Evolutionary conservation across 2,888 invertebrate genomes (phyloP).

Genomic region (Microplitis deprimator): DNA sequence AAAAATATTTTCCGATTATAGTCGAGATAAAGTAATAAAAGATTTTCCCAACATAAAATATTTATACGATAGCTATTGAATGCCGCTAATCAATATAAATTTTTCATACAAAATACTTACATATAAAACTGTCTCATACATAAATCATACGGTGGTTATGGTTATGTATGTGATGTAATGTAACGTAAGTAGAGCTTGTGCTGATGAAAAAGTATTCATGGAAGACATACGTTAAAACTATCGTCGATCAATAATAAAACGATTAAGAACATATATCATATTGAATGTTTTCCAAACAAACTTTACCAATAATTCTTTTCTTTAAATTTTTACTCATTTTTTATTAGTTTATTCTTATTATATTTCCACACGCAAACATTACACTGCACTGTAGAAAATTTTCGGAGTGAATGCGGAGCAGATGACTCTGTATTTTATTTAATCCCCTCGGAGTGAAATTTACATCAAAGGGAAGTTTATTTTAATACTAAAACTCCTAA

Average conservation of each 20-base stretch:
- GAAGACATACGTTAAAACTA: background rate
- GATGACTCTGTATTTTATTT: no score
- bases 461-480: no score
- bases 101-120: background rate
- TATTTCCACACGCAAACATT: no score
- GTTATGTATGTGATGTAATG: background rate
- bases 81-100: constrained; percentile 4
- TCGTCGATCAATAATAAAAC: constrained; percentile 9
- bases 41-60: background rate
- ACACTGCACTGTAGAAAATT: no score
- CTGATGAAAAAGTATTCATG: background rate
- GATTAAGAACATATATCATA: background rate
- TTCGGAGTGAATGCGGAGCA: no score
- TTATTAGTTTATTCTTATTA: background rate
- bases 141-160: background rate
- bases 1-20: background rate
- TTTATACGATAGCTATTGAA: background rate
- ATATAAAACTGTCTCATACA: background rate
- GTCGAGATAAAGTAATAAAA: background rate
- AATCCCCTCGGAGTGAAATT: no score
- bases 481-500: no score
- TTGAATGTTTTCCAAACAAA: background rate
- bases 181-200: background rate
- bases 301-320: constrained; percentile 2
- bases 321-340: background rate